Conservation (phyloP, 2,888 invertebrate genomes). For the Phlogophora meticulosa region DNA sequence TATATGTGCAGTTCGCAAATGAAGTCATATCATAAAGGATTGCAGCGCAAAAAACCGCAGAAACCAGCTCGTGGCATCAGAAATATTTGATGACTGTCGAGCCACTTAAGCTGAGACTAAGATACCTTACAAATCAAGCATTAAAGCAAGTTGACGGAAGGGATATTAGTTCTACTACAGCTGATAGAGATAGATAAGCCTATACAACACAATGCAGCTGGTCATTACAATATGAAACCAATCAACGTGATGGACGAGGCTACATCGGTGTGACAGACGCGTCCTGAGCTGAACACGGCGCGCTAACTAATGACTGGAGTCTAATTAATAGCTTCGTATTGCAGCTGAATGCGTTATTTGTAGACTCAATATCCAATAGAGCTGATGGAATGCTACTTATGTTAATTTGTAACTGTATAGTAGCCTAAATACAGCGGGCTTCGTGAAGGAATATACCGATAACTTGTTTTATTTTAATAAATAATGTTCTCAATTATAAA, state of each 20-base stretch:
- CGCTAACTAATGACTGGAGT: constrained; percentile 78
- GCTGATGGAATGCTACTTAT: constrained; percentile 35
- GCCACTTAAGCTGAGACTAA: background rate
- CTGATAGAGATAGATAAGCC: constrained; percentile 70
- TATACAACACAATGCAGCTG: constrained; percentile 73
- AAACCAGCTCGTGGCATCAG: background rate
- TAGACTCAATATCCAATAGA: constrained; percentile 56
- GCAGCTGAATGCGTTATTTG: constrained; percentile 72
- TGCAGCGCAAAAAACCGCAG: background rate
- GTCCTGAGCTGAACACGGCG: constrained; percentile 75
- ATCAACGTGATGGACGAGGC: constrained; percentile 82
- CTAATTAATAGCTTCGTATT: constrained; percentile 82
- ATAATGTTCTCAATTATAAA: no score
- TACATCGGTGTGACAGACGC: constrained; percentile 69
- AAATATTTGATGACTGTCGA: background rate
- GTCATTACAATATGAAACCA: constrained; percentile 84
- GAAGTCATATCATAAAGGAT: background rate
- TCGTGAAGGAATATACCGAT: background rate
- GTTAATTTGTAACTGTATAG: constrained; percentile 17
- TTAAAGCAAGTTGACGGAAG: background rate
- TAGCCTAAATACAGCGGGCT: constrained; percentile 11
- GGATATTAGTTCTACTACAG: constrained; percentile 25
- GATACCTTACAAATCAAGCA: constrained; percentile 6
- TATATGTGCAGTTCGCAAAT: background rate
- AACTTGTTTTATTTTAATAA: constrained; percentile 1